Conservation (phyloP, 2,113 vertebrate species). For the Colistium nudipinnis region DNA sequence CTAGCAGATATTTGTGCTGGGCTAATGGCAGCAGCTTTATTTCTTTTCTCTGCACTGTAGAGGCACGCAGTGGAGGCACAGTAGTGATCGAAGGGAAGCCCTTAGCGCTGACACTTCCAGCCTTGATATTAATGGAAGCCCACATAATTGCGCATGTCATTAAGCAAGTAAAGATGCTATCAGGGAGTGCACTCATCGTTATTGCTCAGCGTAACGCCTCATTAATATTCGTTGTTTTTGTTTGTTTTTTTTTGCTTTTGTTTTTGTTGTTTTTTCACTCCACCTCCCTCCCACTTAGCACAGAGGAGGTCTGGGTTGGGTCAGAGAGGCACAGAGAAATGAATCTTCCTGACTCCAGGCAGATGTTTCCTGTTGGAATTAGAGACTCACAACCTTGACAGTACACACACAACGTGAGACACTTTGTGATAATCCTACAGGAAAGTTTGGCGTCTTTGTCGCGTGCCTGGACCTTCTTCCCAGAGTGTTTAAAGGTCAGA, state of each 20-base stretch:
- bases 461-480: slow-evolving; percentile 46
- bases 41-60: slow-evolving; percentile 48
- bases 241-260: slow-evolving; percentile 45
- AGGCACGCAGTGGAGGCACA: slow-evolving; percentile 33
- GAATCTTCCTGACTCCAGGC: slow-evolving; percentile 80
- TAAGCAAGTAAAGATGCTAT: slow-evolving; percentile 87
- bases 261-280: slow-evolving; percentile 19
- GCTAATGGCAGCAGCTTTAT: slow-evolving; percentile 49
- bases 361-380: slow-evolving; percentile 74
- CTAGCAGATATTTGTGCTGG: slow-evolving; percentile 46
- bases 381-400: slow-evolving; percentile 22
- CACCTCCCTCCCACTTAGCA: slow-evolving; percentile 52
- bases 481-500: slow-evolving; percentile 66
- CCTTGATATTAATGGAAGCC: slow-evolving; percentile 80
- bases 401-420: slow-evolving; percentile 23
- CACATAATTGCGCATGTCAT: slow-evolving; percentile 85
- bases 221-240: slow-evolving; percentile 86
- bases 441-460: slow-evolving; percentile 40
- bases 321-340: slow-evolving; percentile 81
- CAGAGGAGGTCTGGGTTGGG: slow-evolving; percentile 56
- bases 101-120: slow-evolving; percentile 65
- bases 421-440: slow-evolving; percentile 40
- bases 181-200: slow-evolving; percentile 78
- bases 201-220: slow-evolving; percentile 83
- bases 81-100: slow-evolving; percentile 72